A percentile compares a stretch with the other conserved stretches of the same genome.
phyloP scores from a whole-genome alignment of 2,888 invertebrate species.

The Drosophila dives region DNA sequence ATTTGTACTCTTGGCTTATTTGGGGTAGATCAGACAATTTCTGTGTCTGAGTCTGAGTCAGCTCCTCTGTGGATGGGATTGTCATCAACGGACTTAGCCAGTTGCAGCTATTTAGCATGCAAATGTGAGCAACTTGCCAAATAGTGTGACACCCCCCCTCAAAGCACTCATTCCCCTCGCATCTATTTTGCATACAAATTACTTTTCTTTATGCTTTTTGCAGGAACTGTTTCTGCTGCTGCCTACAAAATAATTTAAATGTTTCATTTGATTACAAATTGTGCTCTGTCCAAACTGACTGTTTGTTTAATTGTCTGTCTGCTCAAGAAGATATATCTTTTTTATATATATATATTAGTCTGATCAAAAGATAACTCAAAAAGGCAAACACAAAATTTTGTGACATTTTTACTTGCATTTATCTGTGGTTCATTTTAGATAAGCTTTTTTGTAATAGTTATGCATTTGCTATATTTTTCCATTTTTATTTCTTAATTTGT shows the following conservation, averaged over 20 bases:
- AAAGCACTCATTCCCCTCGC: not conserved
- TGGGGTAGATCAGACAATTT: constrained; percentile 53
- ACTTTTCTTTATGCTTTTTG: constrained; percentile 78
- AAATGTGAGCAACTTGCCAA: constrained; percentile 70
- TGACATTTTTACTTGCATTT: constrained; percentile 16
- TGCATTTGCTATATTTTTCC: not conserved
- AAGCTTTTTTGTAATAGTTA: not conserved
- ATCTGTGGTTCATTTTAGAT: not conserved
- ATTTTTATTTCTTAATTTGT: no score
- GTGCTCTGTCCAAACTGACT: constrained; percentile 33
- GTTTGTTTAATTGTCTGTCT: constrained; percentile 48
- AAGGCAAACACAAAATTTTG: not conserved
- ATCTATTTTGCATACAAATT: constrained; percentile 79
- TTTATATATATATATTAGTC: not conserved
- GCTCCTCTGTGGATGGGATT: constrained; percentile 13
- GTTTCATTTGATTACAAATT: constrained; percentile 77
- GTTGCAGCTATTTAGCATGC: constrained; percentile 75
- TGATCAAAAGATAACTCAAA: constrained; percentile 22
- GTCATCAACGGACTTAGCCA: constrained; percentile 68
- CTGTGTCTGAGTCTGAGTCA: constrained; percentile 23
- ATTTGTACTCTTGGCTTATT: constrained; percentile 59
- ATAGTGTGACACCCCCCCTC: constrained; percentile 24
- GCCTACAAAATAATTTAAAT: constrained; percentile 77
- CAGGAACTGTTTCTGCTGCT: constrained; percentile 15
- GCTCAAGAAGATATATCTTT: constrained; percentile 12